Percentiles rank a stretch among this genome's conserved stretches.
phyloP scores from a whole-genome alignment of 1,140 invertebrate genomes.

The Riptortus pedestris region DNA sequence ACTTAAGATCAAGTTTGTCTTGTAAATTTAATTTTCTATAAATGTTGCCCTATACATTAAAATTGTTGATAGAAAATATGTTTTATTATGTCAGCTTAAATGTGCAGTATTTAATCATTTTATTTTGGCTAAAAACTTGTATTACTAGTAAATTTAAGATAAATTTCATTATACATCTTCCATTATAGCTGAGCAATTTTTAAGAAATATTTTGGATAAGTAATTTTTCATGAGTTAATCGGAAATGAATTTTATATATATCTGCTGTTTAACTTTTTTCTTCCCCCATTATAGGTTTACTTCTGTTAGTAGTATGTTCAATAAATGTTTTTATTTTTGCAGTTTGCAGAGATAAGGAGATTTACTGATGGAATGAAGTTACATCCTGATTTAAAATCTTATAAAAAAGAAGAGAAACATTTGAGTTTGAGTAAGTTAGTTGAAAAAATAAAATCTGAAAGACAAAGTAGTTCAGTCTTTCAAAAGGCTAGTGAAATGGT shows the following conservation, averaged over 20 bases:
- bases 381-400: not conserved
- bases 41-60: no score
- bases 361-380: slow-evolving; percentile 12
- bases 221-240: not conserved
- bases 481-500: not conserved
- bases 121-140: no score
- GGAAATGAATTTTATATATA: not conserved
- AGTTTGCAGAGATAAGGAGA: slow-evolving; percentile 22
- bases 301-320: no score
- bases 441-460: slow-evolving; percentile 1
- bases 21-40: no score
- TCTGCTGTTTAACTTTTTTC: not conserved
- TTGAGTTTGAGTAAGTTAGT: slow-evolving; percentile 6
- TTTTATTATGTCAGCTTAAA: no score
- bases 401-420: slow-evolving; percentile 2
- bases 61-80: no score
- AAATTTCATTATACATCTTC: not conserved
- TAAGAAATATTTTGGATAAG: not conserved
- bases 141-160: not conserved
- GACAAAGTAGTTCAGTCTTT: not conserved
- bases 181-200: not conserved
- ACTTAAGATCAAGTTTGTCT: no score
- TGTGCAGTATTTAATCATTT: no score
- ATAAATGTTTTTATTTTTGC: slow-evolving; percentile 1
- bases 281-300: no score